Percentiles rank a stretch among this genome's conserved stretches.
These are phyloP conservation scores for Myopa testacea DNA, from an alignment of 2,888 invertebrate species.

Conservation along the genomic window DNA sequence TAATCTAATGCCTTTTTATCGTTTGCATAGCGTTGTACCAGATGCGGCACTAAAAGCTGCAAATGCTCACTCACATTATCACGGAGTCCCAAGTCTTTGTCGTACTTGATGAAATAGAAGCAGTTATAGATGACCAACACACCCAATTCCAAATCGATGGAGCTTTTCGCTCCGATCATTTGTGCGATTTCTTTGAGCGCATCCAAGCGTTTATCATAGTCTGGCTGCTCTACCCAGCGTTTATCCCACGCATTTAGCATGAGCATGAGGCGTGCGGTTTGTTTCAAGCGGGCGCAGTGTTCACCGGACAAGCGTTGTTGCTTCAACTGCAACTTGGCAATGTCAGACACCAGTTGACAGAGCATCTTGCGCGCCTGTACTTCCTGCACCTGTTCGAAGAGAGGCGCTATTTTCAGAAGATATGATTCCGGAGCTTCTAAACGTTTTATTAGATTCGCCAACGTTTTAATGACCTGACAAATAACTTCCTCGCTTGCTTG, in stretches of 20 bases:
- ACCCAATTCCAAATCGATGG: slow-evolving; percentile 75
- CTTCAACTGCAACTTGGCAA: slow-evolving; percentile 69
- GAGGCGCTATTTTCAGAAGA: slow-evolving; percentile 77
- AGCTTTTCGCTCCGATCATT: slow-evolving; percentile 57
- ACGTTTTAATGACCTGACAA: slow-evolving; percentile 77
- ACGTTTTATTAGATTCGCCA: slow-evolving; percentile 80
- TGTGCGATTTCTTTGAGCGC: slow-evolving; percentile 77
- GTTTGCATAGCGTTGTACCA: slow-evolving; percentile 72
- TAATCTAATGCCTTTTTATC: slow-evolving; percentile 73
- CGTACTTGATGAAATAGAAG: slow-evolving; percentile 80
- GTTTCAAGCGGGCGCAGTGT: slow-evolving; percentile 61
- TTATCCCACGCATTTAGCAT: slow-evolving; percentile 90
- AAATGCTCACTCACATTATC: slow-evolving; percentile 83
- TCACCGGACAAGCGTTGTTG: slow-evolving; percentile 30
- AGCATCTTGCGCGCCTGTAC: slow-evolving; percentile 78
- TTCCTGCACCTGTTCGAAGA: slow-evolving; percentile 77
- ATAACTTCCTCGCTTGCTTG: slow-evolving; percentile 77
- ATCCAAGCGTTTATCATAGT: slow-evolving; percentile 84
- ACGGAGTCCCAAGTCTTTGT: slow-evolving; percentile 85
- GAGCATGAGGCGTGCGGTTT: slow-evolving; percentile 71
- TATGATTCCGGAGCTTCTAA: slow-evolving; percentile 76
- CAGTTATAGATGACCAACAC: slow-evolving; percentile 85
- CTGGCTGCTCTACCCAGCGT: slow-evolving; percentile 93
- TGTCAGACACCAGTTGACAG: slow-evolving; percentile 73
- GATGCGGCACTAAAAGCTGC: slow-evolving; percentile 75